Percentiles rank a stretch among this genome's conserved stretches.
These are phyloP conservation scores for Steinernema carpocapsae DNA, from an alignment of 2,888 invertebrate species.

Conservation along the genomic window DNA sequence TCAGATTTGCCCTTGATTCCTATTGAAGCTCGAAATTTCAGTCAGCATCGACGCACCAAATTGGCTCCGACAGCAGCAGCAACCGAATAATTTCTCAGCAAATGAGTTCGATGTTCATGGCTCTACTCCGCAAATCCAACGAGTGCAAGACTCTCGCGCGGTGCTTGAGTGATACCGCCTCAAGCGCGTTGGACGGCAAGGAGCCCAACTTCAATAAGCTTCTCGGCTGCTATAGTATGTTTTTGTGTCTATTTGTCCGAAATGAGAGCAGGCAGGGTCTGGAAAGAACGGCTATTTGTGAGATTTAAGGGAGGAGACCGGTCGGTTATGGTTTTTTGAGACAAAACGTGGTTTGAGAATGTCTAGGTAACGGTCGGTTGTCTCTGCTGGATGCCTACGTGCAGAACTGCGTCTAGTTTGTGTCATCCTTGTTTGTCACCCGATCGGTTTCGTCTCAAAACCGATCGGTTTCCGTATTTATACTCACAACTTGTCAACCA, in stretches of 20 bases:
- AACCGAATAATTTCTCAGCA: neutral
- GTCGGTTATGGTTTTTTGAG: too few relatives aligned
- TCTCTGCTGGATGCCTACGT: too few relatives aligned
- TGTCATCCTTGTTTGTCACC: neutral
- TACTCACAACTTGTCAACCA: too few relatives aligned
- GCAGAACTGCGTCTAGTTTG: too few relatives aligned
- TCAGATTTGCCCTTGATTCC: neutral
- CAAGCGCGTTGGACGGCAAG: neutral
- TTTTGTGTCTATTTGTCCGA: neutral
- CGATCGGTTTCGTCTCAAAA: neutral
- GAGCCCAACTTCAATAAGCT: slow-evolving; percentile 11
- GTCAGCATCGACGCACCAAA: slow-evolving; percentile 7
- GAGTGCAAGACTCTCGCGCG: slow-evolving; percentile 6
- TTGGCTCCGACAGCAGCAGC: neutral
- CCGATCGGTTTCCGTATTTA: neutral
- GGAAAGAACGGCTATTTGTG: too few relatives aligned
- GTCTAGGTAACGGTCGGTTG: too few relatives aligned
- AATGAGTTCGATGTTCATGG: neutral
- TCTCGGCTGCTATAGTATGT: slow-evolving; percentile 15
- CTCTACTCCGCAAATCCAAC: slow-evolving; percentile 11
- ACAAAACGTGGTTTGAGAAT: too few relatives aligned
- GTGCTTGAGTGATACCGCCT: neutral
- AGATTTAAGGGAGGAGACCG: too few relatives aligned
- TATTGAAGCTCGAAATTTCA: neutral
- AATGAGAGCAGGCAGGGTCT: too few relatives aligned